Evolutionary conservation across 2,113 vertebrate genomes (phyloP).

Genomic region (Nematolebias whitei): DNA sequence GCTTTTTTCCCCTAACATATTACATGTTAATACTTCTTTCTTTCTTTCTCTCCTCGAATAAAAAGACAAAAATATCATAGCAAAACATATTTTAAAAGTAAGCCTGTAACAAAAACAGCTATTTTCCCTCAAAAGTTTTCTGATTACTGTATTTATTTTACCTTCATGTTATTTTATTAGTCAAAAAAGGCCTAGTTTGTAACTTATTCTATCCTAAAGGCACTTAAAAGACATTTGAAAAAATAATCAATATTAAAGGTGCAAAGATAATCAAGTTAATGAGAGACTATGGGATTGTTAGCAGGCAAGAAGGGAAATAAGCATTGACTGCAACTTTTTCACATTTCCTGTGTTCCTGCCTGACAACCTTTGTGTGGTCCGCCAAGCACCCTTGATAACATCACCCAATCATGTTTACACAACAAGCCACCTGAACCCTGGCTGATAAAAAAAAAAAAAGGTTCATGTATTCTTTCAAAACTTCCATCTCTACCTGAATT

Average conservation of each 20-base stretch:
- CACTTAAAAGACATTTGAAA: constrained; percentile 84
- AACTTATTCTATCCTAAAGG: constrained; percentile 86
- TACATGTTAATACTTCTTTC: constrained; percentile 7
- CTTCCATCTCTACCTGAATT: constrained; percentile 7
- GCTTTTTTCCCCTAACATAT: constrained; percentile 14
- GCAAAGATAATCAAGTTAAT: constrained; percentile 69
- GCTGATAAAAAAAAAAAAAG: constrained; percentile 8
- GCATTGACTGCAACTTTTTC: constrained; percentile 30
- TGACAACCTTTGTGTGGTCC: constrained; percentile 67
- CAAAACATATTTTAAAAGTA: constrained; percentile 54
- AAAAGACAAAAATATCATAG: constrained; percentile 59
- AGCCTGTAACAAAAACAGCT: constrained; percentile 52
- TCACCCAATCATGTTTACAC: constrained; percentile 31
- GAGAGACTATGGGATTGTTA: constrained; percentile 44
- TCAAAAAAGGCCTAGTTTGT: constrained; percentile 69
- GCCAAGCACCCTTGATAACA: constrained; percentile 57
- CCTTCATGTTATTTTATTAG: constrained; percentile 68
- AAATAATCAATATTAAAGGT: constrained; percentile 77
- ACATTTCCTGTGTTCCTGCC: constrained; percentile 44
- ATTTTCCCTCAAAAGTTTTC: constrained; percentile 21
- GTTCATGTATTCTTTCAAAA: constrained; percentile 11
- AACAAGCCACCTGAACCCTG: constrained; percentile 23
- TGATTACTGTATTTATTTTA: too few species aligned
- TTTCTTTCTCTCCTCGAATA: constrained; percentile 36
- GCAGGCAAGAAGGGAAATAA: constrained; percentile 51